Evolutionary conservation across 2,113 vertebrate species (phyloP), one percentile per base, ranked within the genome.

Genomic region (Phoenicopterus ruber): DNA sequence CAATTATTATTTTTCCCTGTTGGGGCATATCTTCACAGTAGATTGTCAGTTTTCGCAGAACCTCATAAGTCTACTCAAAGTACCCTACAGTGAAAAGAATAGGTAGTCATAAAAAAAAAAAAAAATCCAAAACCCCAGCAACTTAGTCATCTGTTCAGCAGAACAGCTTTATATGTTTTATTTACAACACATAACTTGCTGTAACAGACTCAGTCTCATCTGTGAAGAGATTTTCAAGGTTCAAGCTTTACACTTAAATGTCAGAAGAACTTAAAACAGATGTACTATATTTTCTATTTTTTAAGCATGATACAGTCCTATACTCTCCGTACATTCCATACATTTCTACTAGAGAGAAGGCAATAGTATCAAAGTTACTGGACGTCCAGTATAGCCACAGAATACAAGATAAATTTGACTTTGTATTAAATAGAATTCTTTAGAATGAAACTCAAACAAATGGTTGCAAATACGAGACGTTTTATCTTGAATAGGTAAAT

Each of bases 201-300:
- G 84, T 91, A 93, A 63, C n/a, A 89, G 71, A 59, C 70, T 89
- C 1, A 0, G 32, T 86, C 65, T 96, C 86, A 79, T 91, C 32
- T 49, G 24, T 85, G 84, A 95, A 91, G 69, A 87, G 40, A 59
- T 82, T 91, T 94, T 95, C 81, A 82, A 52, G 44, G 61, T 79
- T 91, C 52, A 63, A 62, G 19, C 49, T 91, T 79, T 71, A 61
- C 18, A 84, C 54, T 69, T 82, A 57, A 76, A 72, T 91, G 52
- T 77, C 86, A 86, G 55, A 91, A 82, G 70, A 96, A 93, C 73
- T 89, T 69, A 47, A 85, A 95, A 15, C 69, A 93, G 38, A 71
- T 58, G 42, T 88, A 62, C 29, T 46, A 0, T 82, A 50, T 67
- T 93, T 84, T 85, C 73, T 87, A 5, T 24, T 86, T 92, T 76